A percentile compares a stretch with the other conserved stretches of the same genome.
Evolutionary conservation across 2,888 invertebrate genomes (phyloP).

Genomic region (Drosophila aldrichi): DNA sequence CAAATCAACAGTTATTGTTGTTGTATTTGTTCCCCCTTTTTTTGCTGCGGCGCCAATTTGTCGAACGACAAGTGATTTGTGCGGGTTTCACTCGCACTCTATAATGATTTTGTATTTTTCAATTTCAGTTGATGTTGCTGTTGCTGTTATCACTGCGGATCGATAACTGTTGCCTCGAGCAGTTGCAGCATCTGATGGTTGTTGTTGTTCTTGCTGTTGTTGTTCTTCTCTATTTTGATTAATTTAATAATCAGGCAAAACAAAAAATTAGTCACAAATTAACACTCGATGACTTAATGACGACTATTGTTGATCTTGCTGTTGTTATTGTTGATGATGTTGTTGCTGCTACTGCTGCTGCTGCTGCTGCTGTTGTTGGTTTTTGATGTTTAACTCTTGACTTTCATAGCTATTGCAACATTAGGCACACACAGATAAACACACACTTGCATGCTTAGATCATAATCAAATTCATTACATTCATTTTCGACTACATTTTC

Average conservation of each 20-base stretch:
- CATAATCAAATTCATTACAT: neutral
- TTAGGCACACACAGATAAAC: neutral
- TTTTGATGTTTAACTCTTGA: slow-evolving; percentile 7
- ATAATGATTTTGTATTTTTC: neutral
- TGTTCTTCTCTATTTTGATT: neutral
- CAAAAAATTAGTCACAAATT: slow-evolving; percentile 37
- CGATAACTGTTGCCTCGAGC: neutral
- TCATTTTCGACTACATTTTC: slow-evolving; percentile 14
- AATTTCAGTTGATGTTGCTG: neutral
- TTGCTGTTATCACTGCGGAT: slow-evolving; percentile 30
- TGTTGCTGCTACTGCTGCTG: slow-evolving; percentile 7
- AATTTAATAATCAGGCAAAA: slow-evolving; percentile 12
- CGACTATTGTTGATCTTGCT: slow-evolving; percentile 4
- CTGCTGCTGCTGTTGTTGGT: slow-evolving; percentile 2
- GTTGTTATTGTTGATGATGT: slow-evolving; percentile 5
- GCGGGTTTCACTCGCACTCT: slow-evolving; percentile 15
- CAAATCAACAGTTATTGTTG: neutral
- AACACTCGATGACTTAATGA: slow-evolving; percentile 18
- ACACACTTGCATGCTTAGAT: neutral
- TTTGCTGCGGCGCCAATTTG: slow-evolving; percentile 85
- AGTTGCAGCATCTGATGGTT: slow-evolving; percentile 10
- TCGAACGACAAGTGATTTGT: slow-evolving; percentile 44
- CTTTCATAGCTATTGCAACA: slow-evolving; percentile 15
- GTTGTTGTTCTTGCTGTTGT: neutral
- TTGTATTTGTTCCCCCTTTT: slow-evolving; percentile 9